A percentile compares a stretch with the other conserved stretches of the same genome.
phyloP scores from a whole-genome alignment of 64 coral and sea anemone genomes.

The Dendronephthya gigantea region DNA sequence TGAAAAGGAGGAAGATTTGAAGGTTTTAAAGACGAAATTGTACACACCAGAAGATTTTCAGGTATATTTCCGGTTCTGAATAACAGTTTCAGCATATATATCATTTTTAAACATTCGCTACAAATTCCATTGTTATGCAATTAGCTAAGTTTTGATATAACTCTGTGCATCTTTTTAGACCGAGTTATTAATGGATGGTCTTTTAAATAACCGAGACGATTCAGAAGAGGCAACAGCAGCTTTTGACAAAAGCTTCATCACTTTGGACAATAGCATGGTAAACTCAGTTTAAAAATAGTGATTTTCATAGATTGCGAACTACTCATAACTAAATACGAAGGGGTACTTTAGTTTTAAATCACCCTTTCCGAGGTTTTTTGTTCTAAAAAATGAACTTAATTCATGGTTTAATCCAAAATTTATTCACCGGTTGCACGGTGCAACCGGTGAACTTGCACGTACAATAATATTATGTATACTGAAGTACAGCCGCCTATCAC shows the following conservation, averaged over 20 bases:
- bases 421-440: no score
- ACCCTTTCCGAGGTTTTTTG: no score
- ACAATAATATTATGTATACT: no score
- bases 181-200: slow-evolving; percentile 21
- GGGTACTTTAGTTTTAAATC: no score
- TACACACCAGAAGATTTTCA: slow-evolving; percentile 32
- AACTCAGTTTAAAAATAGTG: background rate
- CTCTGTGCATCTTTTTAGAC: background rate
- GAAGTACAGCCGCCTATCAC: no score
- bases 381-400: no score
- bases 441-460: no score
- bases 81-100: no score
- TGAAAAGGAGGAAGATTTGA: slow-evolving; percentile 8
- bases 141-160: background rate
- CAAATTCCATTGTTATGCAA: background rate
- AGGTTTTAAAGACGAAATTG: background rate
- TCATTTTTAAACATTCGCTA: background rate
- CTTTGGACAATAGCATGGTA: slow-evolving; percentile 34
- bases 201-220: slow-evolving; percentile 46
- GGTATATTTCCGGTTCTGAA: background rate
- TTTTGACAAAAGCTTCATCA: slow-evolving; percentile 33
- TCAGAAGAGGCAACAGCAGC: slow-evolving; percentile 30
- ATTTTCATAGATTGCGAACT: no score
- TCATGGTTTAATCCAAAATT: no score
- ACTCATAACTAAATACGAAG: no score